Percentiles rank a stretch among this genome's conserved stretches.
These are phyloP conservation scores for Ictidomys tridecemlineatus DNA, from an alignment of 2,113 vertebrate genomes.

Conservation along the genomic window DNA sequence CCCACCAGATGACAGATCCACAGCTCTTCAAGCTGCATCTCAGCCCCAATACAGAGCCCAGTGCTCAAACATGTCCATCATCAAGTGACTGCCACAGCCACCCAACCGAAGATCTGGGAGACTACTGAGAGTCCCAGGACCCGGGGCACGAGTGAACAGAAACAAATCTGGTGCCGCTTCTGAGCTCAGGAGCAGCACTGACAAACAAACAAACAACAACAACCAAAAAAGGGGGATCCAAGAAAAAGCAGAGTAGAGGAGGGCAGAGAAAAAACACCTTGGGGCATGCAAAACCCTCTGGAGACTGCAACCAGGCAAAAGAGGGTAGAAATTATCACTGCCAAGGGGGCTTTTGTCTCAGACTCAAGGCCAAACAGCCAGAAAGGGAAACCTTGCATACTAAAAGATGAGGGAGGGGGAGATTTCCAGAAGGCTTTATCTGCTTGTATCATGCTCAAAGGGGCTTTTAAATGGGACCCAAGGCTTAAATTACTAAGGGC, in stretches of 20 bases:
- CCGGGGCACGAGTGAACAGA: neutral
- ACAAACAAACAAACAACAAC: neutral
- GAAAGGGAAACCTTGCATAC: slow-evolving; percentile 19
- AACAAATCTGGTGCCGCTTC: neutral
- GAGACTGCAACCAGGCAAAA: neutral
- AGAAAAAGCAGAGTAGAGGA: neutral
- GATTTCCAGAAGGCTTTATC: slow-evolving; percentile 57
- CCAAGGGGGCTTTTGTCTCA: slow-evolving; percentile 54
- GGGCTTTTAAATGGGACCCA: slow-evolving; percentile 37
- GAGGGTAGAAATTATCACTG: neutral
- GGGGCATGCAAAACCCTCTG: neutral
- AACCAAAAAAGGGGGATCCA: neutral
- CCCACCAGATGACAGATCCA: neutral
- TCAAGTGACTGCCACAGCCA: neutral
- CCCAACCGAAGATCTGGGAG: neutral
- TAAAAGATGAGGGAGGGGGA: slow-evolving; percentile 35
- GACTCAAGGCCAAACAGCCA: slow-evolving; percentile 23
- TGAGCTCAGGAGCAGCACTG: neutral
- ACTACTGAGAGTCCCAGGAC: neutral
- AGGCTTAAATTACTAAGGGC: slow-evolving; percentile 36
- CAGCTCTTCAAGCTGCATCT: neutral
- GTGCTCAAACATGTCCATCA: neutral
- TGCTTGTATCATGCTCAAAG: neutral
- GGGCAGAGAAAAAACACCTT: too few relatives aligned
- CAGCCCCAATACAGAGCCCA: neutral